Percentiles rank a stretch among this genome's conserved stretches.
phyloP scores from a whole-genome alignment of 2,113 vertebrate species.

The Scortum barcoo region DNA sequence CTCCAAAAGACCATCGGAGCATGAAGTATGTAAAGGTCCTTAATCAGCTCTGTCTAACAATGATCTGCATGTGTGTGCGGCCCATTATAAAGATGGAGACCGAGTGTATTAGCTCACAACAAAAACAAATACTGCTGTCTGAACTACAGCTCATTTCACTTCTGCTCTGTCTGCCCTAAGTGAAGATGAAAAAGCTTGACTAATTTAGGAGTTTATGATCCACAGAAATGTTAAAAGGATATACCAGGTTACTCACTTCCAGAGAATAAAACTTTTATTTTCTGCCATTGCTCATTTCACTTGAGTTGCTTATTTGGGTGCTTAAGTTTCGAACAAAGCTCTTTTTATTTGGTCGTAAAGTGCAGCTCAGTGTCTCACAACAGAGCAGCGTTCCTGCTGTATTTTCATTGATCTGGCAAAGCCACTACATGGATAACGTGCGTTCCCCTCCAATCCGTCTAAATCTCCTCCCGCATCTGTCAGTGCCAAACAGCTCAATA shows the following conservation, averaged over 20 bases:
- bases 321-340: slow-evolving; percentile 9
- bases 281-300: not conserved
- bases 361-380: not conserved
- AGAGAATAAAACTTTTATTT: not conserved
- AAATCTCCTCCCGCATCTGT: slow-evolving; percentile 56
- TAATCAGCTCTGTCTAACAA: slow-evolving; percentile 53
- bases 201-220: not conserved
- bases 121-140: slow-evolving; percentile 3
- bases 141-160: not conserved
- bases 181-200: not conserved
- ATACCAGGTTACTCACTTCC: not conserved
- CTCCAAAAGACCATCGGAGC: slow-evolving; percentile 42
- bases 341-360: slow-evolving; percentile 27
- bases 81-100: not conserved
- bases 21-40: slow-evolving; percentile 35
- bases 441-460: slow-evolving; percentile 49
- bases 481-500: slow-evolving; percentile 49
- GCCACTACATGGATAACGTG: slow-evolving; percentile 28
- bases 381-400: slow-evolving; percentile 6
- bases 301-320: not conserved
- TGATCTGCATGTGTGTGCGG: slow-evolving; percentile 20
- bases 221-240: not conserved
- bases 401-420: slow-evolving; percentile 46
- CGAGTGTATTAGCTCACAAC: not conserved
- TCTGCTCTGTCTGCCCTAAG: not conserved